A percentile compares a stretch with the other conserved stretches of the same genome.
Conservation (phyloP, 2,797 vertebrate genomes). For the Melanotaenia trifasciata region DNA sequence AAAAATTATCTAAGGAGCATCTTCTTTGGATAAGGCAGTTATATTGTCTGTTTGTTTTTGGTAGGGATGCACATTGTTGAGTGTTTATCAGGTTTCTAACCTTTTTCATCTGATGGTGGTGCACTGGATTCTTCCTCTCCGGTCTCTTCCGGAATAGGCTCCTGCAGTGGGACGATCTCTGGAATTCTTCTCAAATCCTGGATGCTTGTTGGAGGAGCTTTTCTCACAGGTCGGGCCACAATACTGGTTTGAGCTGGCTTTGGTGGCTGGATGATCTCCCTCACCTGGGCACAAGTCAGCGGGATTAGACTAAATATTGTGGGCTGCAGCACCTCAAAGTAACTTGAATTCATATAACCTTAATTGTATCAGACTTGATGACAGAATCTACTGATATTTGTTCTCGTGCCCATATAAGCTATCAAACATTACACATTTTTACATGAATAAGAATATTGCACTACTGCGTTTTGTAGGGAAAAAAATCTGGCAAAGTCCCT, state of each 20-base stretch:
- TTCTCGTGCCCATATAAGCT: no score
- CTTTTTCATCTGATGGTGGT: constrained; percentile 68
- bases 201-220: constrained; percentile 68
- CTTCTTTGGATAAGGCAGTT: background rate
- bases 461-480: background rate
- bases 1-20: background rate
- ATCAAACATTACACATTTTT: no score
- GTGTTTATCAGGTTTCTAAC: constrained; percentile 33
- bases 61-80: background rate
- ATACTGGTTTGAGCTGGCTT: constrained; percentile 58
- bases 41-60: background rate
- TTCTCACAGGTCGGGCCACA: constrained; percentile 76
- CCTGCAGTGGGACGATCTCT: constrained; percentile 74
- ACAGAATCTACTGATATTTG: background rate
- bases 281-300: constrained; percentile 57
- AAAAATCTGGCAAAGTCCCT: background rate
- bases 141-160: constrained; percentile 69
- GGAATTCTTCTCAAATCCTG: constrained; percentile 69
- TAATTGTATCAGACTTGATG: background rate
- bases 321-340: background rate
- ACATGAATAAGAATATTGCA: background rate
- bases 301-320: background rate
- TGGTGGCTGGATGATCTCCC: constrained; percentile 51
- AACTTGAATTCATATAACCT: background rate
- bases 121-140: constrained; percentile 71